Evolutionary conservation across 2,797 vertebrate species (phyloP).

Genomic region (Ptychadena robeensis): DNA sequence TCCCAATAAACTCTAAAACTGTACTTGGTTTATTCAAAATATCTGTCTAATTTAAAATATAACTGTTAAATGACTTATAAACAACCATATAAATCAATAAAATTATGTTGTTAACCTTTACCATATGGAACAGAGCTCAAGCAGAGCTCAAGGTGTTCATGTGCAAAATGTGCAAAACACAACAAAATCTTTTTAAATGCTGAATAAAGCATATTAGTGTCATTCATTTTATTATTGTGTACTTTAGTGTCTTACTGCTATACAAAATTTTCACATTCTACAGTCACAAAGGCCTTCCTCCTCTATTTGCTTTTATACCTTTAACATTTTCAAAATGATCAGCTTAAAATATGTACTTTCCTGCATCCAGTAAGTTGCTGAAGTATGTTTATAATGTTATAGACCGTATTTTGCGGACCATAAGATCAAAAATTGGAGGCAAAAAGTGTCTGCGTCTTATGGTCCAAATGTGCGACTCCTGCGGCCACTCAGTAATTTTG

Average conservation of each 20-base stretch:
- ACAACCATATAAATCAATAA: background rate
- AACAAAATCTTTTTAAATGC: conserved; percentile 15
- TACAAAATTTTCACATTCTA: conserved; percentile 22
- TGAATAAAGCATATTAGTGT: conserved; percentile 23
- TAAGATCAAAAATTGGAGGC: no score
- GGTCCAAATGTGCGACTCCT: no score
- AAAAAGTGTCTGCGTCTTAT: no score
- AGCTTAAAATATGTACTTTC: conserved; percentile 12
- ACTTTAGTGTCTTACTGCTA: background rate
- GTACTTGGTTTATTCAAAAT: no score
- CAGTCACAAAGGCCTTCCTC: background rate
- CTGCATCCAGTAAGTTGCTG: background rate
- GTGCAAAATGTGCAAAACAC: conserved; percentile 5
- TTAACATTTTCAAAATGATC: conserved; percentile 17
- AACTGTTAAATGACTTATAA: no score
- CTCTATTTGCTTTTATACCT: conserved; percentile 12
- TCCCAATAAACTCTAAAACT: no score
- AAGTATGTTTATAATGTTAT: background rate
- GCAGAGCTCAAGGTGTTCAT: no score
- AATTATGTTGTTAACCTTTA: background rate
- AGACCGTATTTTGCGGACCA: background rate
- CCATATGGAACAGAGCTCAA: background rate
- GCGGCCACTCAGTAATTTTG: no score
- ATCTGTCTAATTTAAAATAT: no score
- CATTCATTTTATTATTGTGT: conserved; percentile 14